Conservation (phyloP, 2,888 invertebrate genomes). For the Cephonodes hylas region DNA sequence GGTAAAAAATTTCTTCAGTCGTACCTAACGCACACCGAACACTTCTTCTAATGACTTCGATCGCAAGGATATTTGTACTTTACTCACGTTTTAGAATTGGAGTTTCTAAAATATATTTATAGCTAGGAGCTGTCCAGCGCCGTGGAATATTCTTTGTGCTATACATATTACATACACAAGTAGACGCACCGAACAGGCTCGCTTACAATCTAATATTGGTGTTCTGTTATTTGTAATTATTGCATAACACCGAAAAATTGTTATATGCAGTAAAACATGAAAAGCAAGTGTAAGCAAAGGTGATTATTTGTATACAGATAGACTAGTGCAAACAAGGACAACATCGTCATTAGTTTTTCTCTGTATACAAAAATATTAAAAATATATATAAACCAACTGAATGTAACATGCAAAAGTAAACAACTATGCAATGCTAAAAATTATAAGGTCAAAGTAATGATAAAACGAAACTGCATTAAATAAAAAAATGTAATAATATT, state of each 20-base stretch:
- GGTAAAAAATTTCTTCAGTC: not conserved
- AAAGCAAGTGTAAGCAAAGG: not conserved
- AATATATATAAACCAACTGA: not conserved
- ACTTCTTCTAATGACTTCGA: not conserved
- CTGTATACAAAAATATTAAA: not conserved
- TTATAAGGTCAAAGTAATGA: not conserved
- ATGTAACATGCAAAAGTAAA: not conserved
- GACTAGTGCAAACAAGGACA: not conserved
- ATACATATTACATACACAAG: not conserved
- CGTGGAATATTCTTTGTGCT: not conserved
- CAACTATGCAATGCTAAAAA: not conserved
- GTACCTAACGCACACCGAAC: not conserved
- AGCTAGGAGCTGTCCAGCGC: not conserved
- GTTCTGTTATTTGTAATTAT: slow-evolving; percentile 4
- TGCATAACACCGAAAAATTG: not conserved
- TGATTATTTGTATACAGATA: not conserved
- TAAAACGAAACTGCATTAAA: not conserved
- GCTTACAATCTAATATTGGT: slow-evolving; percentile 6
- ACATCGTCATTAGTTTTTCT: not conserved
- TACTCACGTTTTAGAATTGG: slow-evolving; percentile 1
- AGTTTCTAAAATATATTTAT: slow-evolving; percentile 5
- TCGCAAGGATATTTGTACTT: slow-evolving; percentile 7
- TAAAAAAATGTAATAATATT: slow-evolving; percentile 4
- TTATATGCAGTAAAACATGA: not conserved
- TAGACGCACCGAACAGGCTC: not conserved